Percentiles rank a stretch among this genome's conserved stretches.
phyloP scores from a whole-genome alignment of 2,113 vertebrate species.

The Megaceryle torquata region DNA sequence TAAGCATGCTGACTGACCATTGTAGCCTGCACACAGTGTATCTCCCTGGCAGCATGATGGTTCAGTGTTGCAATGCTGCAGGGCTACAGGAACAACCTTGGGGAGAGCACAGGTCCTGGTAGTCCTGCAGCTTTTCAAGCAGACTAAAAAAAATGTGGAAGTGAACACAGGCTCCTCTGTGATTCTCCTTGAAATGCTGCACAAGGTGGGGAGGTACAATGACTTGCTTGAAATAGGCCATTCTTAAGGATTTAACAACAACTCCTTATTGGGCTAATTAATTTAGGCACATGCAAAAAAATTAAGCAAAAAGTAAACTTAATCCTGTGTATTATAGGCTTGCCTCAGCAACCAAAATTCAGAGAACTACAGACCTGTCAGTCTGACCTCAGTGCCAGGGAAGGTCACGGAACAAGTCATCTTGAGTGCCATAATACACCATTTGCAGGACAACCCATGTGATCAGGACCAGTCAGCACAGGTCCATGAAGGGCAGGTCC shows the following conservation, averaged over 20 bases:
- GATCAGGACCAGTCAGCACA: too few species aligned
- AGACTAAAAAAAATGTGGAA: background rate
- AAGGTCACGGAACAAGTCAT: too few species aligned
- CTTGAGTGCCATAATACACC: too few species aligned
- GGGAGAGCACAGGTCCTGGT: background rate
- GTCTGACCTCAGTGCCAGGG: too few species aligned
- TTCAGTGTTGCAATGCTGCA: background rate
- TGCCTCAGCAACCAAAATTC: background rate
- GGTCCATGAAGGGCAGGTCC: too few species aligned
- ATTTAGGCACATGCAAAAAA: background rate
- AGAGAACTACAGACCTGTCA: too few species aligned
- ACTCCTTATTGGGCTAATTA: background rate
- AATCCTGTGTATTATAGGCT: background rate
- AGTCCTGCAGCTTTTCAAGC: background rate
- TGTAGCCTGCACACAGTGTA: fast-evolving
- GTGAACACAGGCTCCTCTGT: background rate
- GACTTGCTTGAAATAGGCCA: background rate
- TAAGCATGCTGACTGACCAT: fast-evolving
- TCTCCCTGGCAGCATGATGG: fast-evolving
- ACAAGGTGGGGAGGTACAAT: fast-evolving
- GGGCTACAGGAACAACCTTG: background rate
- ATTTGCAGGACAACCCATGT: too few species aligned
- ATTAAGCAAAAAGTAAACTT: background rate
- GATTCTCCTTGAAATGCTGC: background rate
- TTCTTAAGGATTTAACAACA: background rate